A percentile compares a stretch with the other conserved stretches of the same genome.
phyloP scores from a whole-genome alignment of 2,888 invertebrate genomes.

The Prosapia bicincta region DNA sequence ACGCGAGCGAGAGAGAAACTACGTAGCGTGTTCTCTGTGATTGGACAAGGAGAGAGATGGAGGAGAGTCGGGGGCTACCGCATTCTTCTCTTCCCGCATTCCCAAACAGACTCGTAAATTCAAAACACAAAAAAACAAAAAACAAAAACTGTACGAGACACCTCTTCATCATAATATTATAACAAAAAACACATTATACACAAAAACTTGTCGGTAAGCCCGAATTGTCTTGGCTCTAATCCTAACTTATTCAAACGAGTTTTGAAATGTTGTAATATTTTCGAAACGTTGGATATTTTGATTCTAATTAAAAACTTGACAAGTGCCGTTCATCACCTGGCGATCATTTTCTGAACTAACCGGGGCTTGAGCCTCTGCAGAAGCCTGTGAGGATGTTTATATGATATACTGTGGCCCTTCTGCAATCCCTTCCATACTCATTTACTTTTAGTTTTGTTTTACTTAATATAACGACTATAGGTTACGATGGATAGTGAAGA shows the following conservation, averaged over 20 bases:
- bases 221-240: not conserved
- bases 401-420: no score
- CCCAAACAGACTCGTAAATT: not conserved
- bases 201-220: not conserved
- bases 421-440: no score
- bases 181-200: not conserved
- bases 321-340: not conserved
- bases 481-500: no score
- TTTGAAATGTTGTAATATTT: not conserved
- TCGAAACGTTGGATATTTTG: not conserved
- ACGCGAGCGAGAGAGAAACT: not conserved
- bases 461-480: no score
- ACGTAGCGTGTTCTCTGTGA: not conserved
- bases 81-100: not conserved
- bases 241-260: not conserved
- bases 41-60: not conserved
- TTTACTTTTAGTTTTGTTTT: no score
- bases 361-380: no score
- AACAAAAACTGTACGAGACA: not conserved
- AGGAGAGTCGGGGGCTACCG: not conserved
- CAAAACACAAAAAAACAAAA: not conserved
- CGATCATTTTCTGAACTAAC: not conserved
- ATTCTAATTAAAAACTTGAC: not conserved
- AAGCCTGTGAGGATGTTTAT: no score
- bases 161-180: not conserved